Evolutionary conservation across 2,888 invertebrate genomes (phyloP), one percentile per base, ranked within the genome.

Genomic region (Neoaliturus tenellus): DNA sequence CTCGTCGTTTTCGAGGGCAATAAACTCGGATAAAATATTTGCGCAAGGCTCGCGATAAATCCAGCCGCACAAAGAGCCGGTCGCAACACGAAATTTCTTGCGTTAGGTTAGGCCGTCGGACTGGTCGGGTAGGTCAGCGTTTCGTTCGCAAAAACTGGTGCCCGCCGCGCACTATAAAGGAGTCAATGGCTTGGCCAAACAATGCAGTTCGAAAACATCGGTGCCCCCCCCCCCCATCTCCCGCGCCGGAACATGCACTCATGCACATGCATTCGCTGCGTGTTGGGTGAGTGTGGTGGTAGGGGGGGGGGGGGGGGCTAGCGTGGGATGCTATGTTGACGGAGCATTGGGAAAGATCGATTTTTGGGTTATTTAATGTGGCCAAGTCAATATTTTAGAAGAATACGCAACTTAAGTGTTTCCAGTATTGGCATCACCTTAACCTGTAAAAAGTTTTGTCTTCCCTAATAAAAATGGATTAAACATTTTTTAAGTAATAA

Each of bases 71-170:
- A 78, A 78, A 78, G 78, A 35, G 78, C 55, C 78, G 55, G 51
- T 55, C 75, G 75, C 78, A 78, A 78, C 55, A 55, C 78, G 35
- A 78, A 78, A 78, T 78, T 78, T 78, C 78, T 78, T 78, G 78
- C 55, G 51, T 55, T 41, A 71, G 41, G 75, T 55, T 41, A 71
- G 41, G 75, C 41, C 75, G 75, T 75, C 28, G 28, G 75, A 78
- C 78, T 55, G 78, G 78, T 78, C 78, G 78, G 78, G 78, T 78
- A 78, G 78, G 78, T 78, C 78, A 78, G 78, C 78, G 78, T 78
- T 78, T 78, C 55, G 78, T 48, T 55, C 35, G 78, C 78, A 78
- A 78, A 78, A 78, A 78, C 78, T 78, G 35, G 78, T 55, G 78
- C 78, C 75, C 78, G 78, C 20, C 35, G 78, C 35, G 48, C 33